Evolutionary conservation across 2,888 invertebrate genomes (phyloP).

Genomic region (Chaetogeoica ovagalla): DNA sequence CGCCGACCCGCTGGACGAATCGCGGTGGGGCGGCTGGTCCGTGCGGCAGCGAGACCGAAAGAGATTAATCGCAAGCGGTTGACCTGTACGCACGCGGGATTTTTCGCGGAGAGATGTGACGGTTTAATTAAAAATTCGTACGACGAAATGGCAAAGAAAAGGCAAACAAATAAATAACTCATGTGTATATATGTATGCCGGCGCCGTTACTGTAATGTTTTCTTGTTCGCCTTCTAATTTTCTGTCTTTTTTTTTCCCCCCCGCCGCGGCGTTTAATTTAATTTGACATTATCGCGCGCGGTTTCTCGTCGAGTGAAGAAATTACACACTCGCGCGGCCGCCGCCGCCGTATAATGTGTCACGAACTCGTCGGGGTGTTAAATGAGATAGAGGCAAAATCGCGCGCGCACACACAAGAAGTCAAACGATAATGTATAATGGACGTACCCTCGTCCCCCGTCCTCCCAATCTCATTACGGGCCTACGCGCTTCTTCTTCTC

Average conservation of each 20-base stretch:
- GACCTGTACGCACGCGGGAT: conserved; percentile 21
- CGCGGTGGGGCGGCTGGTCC: neutral
- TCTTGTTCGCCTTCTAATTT: neutral
- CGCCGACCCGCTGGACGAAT: neutral
- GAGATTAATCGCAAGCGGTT: conserved; percentile 37
- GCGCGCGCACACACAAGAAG: conserved; percentile 15
- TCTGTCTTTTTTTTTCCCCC: neutral
- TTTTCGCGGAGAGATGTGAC: conserved; percentile 1
- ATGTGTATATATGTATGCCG: neutral
- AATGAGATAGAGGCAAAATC: conserved; percentile 47
- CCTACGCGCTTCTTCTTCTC: neutral
- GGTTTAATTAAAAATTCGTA: conserved; percentile 44
- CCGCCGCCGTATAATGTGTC: conserved; percentile 3
- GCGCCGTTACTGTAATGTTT: neutral
- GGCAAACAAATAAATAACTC: conserved; percentile 21
- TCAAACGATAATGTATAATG: conserved; percentile 26
- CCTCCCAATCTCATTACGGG: no score
- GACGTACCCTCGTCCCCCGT: neutral
- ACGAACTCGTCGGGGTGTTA: conserved; percentile 42
- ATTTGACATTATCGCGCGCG: conserved; percentile 45
- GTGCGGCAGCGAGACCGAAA: neutral
- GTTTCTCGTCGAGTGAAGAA: conserved; percentile 21
- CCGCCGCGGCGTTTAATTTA: conserved; percentile 30
- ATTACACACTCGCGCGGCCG: conserved; percentile 1
- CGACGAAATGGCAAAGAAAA: neutral